Evolutionary conservation across 2,113 vertebrate genomes (phyloP), one percentile per base, ranked within the genome.

Genomic region (Condylura cristata): DNA sequence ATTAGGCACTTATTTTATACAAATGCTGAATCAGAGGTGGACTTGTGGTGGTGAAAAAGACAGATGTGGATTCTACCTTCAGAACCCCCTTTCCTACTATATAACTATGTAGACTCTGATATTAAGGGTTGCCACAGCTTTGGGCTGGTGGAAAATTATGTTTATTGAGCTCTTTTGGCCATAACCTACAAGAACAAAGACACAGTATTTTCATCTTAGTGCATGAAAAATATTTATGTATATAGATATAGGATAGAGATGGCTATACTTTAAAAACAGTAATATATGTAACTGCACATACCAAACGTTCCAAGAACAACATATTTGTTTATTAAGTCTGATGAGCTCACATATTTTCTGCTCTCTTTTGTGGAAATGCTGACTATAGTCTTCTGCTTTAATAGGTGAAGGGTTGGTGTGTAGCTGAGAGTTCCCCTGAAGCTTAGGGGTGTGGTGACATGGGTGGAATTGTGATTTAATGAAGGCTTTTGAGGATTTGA

Each of bases 391-490:
- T 6, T 72, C 78, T 65, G 39, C 41, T 74, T 90, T 83, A 75
- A 79, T 80, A 90, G 66, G 82, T 71, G 44, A 70, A 75, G 60
- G 2, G 9, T 76, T 80, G 63, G 26, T 84, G 93, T 66, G 30
- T 46, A 75, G 51, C 30, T 13, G 22, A 88, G n/a, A 39, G 26
- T 86, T 91, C 63, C 82, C 53, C 75, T 76, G 34, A 71, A 94
- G 91, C 68, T 86, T 96, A 86, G 51, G 86, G 89, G 71, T 75
- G 74, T 86, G 91, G 96, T n/a, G 75, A 93, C 56, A 82, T 84
- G 26, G 83, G 93, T 72, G 26, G 75, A 72, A 89, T 70, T 91
- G 93, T 84, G 89, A 95, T 94, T 93, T 86, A 95, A 97, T 93
- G 93, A 96, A 91, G 89, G 75, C 83, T 97, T 94, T 94, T 0